Percentiles rank a stretch among this genome's conserved stretches.
phyloP scores from a whole-genome alignment of 2,888 invertebrate genomes.

The Epinotia brunnichana region DNA sequence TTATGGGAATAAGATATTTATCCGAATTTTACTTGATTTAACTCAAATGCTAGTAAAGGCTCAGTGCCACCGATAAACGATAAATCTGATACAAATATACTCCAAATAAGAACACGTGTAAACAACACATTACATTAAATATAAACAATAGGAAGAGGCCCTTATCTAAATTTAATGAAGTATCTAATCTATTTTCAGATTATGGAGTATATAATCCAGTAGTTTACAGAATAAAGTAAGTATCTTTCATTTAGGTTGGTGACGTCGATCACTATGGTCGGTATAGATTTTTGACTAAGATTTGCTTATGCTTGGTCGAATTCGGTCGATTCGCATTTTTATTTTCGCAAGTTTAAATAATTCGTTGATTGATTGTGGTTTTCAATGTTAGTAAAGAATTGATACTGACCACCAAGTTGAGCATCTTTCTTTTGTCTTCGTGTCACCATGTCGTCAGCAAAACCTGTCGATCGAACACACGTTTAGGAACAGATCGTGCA shows the following conservation, averaged over 20 bases:
- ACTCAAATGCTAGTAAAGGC: too few relatives aligned
- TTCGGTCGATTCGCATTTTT: not conserved
- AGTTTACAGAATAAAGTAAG: not conserved
- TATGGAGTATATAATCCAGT: conserved; percentile 3
- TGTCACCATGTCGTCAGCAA: conserved; percentile 81
- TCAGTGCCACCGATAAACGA: too few relatives aligned
- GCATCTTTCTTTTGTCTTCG: conserved; percentile 82
- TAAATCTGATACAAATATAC: too few relatives aligned
- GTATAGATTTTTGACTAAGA: not conserved
- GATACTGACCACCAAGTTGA: conserved; percentile 77
- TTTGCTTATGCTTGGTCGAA: not conserved
- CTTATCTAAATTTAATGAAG: conserved; percentile 10
- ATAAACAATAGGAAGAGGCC: conserved; percentile 26
- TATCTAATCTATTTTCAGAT: conserved; percentile 21
- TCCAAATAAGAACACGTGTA: not conserved
- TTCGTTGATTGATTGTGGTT: not conserved
- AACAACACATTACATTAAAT: not conserved
- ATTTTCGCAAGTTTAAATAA: too few relatives aligned
- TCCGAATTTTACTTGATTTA: too few relatives aligned
- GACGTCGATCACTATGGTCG: not conserved
- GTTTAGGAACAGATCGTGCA: conserved; percentile 42
- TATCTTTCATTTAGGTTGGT: not conserved
- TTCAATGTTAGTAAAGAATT: not conserved
- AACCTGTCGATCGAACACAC: conserved; percentile 64
- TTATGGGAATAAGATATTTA: too few relatives aligned